These are phyloP conservation scores for Cephus runcator DNA, from an alignment of 2,888 invertebrate species.

Conservation along the genomic window DNA sequence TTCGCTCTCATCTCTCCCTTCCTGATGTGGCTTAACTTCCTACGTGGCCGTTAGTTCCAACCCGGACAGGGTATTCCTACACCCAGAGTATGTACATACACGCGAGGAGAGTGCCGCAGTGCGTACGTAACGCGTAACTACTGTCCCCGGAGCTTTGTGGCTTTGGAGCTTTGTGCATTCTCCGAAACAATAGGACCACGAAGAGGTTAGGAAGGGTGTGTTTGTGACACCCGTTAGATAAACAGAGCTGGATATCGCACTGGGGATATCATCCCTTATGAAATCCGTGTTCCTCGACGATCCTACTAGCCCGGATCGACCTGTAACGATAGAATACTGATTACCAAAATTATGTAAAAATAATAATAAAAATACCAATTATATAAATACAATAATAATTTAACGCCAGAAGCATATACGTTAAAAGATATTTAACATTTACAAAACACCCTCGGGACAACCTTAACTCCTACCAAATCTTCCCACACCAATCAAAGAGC, in stretches of 20 bases:
- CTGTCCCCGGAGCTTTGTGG: constrained; percentile 18
- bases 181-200: constrained; percentile 53
- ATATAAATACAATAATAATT: neutral
- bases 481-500: constrained; percentile 64
- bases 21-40: constrained; percentile 26
- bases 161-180: constrained; percentile 47
- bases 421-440: neutral
- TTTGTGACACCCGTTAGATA: constrained; percentile 61
- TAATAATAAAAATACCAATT: neutral
- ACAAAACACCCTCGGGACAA: neutral
- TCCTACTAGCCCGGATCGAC: neutral
- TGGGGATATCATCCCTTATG: constrained; percentile 42
- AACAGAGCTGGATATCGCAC: constrained; percentile 44
- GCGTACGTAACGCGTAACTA: constrained; percentile 10
- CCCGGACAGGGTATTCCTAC: constrained; percentile 16
- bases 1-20: constrained; percentile 8
- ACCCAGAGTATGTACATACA: neutral
- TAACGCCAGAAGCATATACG: neutral
- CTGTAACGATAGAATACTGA: neutral
- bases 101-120: constrained; percentile 3
- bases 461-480: constrained; percentile 54
- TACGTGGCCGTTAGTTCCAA: neutral
- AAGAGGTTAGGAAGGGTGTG: constrained; percentile 49
- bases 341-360: neutral
- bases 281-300: too few species aligned